These are phyloP conservation scores for Periophthalmus magnuspinnatus DNA, from an alignment of 2,797 vertebrate genomes.

Conservation along the genomic window DNA sequence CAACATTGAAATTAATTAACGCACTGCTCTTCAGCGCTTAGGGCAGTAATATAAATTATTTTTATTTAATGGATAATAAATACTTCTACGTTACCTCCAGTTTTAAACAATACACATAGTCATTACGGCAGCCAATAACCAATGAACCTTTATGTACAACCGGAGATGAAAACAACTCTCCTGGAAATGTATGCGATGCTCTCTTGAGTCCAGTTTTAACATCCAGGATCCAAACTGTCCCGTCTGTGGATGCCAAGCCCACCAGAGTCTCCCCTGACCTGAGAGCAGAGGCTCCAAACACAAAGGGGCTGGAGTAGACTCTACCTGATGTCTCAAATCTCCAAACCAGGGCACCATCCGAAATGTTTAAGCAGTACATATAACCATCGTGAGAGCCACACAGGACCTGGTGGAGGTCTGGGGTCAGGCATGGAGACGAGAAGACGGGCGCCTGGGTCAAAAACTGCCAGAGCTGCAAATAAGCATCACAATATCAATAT, in stretches of 20 bases:
- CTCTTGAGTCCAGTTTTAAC: conserved; percentile 72
- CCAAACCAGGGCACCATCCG: conserved; percentile 84
- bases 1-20: background rate
- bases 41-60: no score
- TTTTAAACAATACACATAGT: conserved; percentile 90
- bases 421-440: conserved; percentile 86
- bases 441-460: conserved; percentile 86
- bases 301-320: conserved; percentile 87
- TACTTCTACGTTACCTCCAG: conserved; percentile 11
- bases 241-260: conserved; percentile 87
- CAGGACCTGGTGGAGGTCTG: conserved; percentile 70
- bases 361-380: conserved; percentile 83
- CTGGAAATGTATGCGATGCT: conserved; percentile 76
- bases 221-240: conserved; percentile 87
- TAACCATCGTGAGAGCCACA: conserved; percentile 91
- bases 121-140: conserved; percentile 91
- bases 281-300: conserved; percentile 67
- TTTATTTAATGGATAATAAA: background rate
- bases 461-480: conserved; percentile 87
- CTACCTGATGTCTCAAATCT: conserved; percentile 83
- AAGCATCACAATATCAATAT: background rate
- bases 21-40: background rate
- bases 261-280: conserved; percentile 71
- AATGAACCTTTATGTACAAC: conserved; percentile 80
- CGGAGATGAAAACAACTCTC: conserved; percentile 93